phyloP scores from a whole-genome alignment of 2,888 invertebrate genomes.

The Strigamia transsilvanica region DNA sequence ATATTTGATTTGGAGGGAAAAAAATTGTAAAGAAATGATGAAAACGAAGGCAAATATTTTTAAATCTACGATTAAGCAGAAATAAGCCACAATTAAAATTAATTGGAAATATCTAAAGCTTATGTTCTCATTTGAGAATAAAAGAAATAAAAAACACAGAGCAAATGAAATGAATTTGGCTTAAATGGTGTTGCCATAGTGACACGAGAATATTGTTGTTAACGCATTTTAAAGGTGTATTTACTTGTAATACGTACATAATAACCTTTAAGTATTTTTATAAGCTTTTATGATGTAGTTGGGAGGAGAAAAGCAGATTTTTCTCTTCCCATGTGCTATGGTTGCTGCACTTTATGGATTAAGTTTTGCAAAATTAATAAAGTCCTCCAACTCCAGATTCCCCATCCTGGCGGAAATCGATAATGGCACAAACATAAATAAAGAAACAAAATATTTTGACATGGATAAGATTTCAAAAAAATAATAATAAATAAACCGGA shows the following conservation, averaged over 20 bases:
- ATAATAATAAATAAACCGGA: background rate
- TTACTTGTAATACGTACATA: slow-evolving; percentile 40
- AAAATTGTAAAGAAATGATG: no score
- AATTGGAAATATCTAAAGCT: background rate
- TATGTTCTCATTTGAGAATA: background rate
- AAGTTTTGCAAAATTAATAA: slow-evolving; percentile 49
- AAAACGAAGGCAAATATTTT: background rate
- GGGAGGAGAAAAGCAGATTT: slow-evolving; percentile 38
- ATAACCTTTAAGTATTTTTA: slow-evolving; percentile 37
- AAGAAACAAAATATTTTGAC: slow-evolving; percentile 46
- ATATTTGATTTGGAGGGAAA: background rate
- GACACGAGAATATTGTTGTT: background rate
- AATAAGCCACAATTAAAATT: slow-evolving; percentile 1
- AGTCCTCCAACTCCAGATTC: slow-evolving; percentile 46
- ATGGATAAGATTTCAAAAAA: background rate
- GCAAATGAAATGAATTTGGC: background rate
- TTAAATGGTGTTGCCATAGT: slow-evolving; percentile 20
- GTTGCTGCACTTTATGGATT: slow-evolving; percentile 46
- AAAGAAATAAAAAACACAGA: background rate
- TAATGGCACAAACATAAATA: slow-evolving; percentile 49
- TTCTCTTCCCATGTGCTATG: slow-evolving; percentile 37
- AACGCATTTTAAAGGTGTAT: slow-evolving; percentile 36
- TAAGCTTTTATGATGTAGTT: slow-evolving; percentile 39
- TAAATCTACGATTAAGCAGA: background rate
- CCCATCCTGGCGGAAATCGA: slow-evolving; percentile 31